Base-by-base conservation (phyloP, 2,113 vertebrate genomes). In the Excalfactoria chinensis region DNA sequence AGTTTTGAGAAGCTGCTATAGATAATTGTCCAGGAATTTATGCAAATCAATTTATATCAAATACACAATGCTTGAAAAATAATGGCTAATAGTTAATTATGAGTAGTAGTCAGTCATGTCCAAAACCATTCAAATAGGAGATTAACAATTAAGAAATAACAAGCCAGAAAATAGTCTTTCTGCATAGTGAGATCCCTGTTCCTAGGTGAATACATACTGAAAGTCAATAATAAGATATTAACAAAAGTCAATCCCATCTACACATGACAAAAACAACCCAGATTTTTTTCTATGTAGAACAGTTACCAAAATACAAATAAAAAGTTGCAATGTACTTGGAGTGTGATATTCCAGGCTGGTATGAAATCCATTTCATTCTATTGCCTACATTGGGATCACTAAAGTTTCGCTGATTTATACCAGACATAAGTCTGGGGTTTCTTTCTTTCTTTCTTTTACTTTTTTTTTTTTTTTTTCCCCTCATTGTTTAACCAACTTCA, bases 1-100 rank as follows among this genome's bases (percentile, higher is more conserved):
- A 72, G 73, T 79, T 73, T 8, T 70, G 32, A 43, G 22, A 72
- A 83, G 58, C 58, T 92, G 18, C 18, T 56, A 53, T 40, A 68
- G 46, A 56, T 94, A 89, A 70, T 70, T 89, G 11, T 76, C 13
- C 19, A 7, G 2, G 63, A 73, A 92, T 85, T 92, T 85, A 70
- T 93, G 64, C 59, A 92, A 87, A 79, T 70, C 49, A 86, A 67
- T 93, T 93, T 92, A 43, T 34, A 67, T 32, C 28, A 16, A 48
- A n/a, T 63, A 67, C 26, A 49, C 13, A 23, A 8, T 37, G 13
- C 63, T 51, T 30, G 20, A 44, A 73, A 41, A 93, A 82, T 70
- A 70, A 22, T 87, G 26, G 37, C 9, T 79, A 59, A 62, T 59
- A 85, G 44, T 88, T 75, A 73, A 75, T 87, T 92, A 79, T 41